These are phyloP conservation scores for Phaenicophaeus curvirostris DNA, from an alignment of 2,797 vertebrate species.

Conservation along the genomic window DNA sequence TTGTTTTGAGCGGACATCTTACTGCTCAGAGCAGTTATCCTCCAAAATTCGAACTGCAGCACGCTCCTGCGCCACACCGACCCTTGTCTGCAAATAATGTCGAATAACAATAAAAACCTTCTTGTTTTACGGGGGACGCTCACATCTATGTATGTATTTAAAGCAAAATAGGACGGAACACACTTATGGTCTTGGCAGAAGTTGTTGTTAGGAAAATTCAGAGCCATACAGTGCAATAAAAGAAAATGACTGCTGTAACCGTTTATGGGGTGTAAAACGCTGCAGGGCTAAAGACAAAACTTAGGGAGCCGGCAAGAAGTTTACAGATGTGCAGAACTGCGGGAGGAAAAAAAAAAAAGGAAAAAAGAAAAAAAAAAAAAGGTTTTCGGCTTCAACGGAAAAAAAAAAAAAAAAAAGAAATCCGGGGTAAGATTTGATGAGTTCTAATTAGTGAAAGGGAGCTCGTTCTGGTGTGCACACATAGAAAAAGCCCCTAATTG, in stretches of 20 bases:
- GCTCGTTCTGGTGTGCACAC: conserved; percentile 9
- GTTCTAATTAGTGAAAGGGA: conserved; percentile 46
- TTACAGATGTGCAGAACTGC: conserved; percentile 59
- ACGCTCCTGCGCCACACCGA: background rate
- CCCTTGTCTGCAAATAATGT: background rate
- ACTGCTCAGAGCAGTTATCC: background rate
- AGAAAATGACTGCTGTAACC: conserved; percentile 95
- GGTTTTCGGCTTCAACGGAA: background rate
- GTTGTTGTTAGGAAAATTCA: conserved; percentile 79
- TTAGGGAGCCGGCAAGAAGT: conserved; percentile 53
- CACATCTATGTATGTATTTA: background rate
- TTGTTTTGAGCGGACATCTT: conserved; percentile 26
- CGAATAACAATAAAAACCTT: background rate
- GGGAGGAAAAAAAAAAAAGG: background rate
- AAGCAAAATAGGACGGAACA: conserved; percentile 8
- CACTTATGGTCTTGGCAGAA: conserved; percentile 78
- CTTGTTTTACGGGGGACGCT: background rate
- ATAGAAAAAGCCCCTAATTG: conserved; percentile 50
- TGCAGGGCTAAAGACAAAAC: conserved; percentile 80
- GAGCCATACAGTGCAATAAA: conserved; percentile 90
- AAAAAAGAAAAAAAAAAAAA: background rate
- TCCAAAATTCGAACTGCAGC: background rate
- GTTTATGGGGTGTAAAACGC: conserved; percentile 97
- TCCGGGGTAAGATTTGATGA: conserved; percentile 14
- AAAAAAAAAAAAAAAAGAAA: background rate